Evolutionary conservation across 2,888 invertebrate genomes (phyloP).

Genomic region (Ferdinandea cuprea): DNA sequence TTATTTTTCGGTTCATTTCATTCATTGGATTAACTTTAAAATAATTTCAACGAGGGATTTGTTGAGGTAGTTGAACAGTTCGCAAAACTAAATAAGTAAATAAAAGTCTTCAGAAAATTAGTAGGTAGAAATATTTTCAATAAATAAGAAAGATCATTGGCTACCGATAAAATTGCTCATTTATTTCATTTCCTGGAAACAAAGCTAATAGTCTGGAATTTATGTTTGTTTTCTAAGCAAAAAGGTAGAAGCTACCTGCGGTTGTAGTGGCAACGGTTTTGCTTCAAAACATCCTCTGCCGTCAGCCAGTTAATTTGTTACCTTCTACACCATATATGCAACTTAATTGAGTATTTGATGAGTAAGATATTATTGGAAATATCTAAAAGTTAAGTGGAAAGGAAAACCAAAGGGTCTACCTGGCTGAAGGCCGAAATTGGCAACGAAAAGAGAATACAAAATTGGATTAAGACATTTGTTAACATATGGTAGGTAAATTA

Average conservation of each 20-base stretch:
- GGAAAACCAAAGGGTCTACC: background rate
- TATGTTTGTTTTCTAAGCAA: background rate
- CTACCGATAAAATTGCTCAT: conserved; percentile 27
- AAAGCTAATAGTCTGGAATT: conserved; percentile 21
- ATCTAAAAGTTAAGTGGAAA: background rate
- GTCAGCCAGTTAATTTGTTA: conserved; percentile 10
- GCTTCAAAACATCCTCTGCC: background rate
- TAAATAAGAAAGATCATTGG: conserved; percentile 39
- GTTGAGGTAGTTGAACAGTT: background rate
- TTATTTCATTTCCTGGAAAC: conserved; percentile 53
- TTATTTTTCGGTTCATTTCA: conserved; percentile 28
- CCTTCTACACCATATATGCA: conserved; percentile 36
- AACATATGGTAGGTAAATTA: no score
- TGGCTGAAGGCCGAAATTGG: background rate
- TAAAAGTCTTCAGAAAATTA: no score
- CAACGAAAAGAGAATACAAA: background rate
- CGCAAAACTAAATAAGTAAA: no score
- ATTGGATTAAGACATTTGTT: no score
- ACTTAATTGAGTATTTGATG: conserved; percentile 44
- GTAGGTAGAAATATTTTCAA: no score
- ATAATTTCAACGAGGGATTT: background rate
- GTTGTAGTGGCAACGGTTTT: background rate
- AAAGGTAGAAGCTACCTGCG: conserved; percentile 4
- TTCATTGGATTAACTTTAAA: background rate
- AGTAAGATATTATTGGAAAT: conserved; percentile 4